Evolutionary conservation across 2,888 invertebrate genomes (phyloP).

Genomic region (Morpho deidamia): DNA sequence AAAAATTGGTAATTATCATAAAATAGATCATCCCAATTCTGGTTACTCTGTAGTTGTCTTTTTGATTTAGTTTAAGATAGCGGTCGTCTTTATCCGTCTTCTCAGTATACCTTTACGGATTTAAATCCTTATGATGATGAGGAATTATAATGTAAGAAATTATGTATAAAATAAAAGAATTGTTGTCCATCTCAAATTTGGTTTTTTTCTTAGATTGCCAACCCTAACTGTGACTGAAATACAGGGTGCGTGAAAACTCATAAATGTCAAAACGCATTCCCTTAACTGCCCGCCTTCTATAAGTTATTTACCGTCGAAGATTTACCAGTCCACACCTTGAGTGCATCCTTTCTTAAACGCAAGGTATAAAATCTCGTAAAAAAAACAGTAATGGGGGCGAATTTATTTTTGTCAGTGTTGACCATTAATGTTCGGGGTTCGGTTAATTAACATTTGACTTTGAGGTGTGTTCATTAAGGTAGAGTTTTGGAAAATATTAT

Average conservation of each 20-base stretch:
- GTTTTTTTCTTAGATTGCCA: background rate
- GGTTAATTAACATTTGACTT: constrained; percentile 17
- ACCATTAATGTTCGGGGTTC: constrained; percentile 24
- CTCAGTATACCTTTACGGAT: too few relatives aligned
- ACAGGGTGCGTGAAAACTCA: constrained; percentile 51
- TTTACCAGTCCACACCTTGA: constrained; percentile 25
- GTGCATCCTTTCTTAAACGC: constrained; percentile 10
- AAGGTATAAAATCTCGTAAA: constrained; percentile 18
- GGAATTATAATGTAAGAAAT: too few relatives aligned
- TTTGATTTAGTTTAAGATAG: too few relatives aligned
- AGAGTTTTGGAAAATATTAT: too few relatives aligned
- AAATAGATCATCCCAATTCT: too few relatives aligned
- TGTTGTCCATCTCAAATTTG: too few relatives aligned
- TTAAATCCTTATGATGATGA: too few relatives aligned
- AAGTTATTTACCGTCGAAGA: constrained; percentile 29
- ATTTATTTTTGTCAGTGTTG: constrained; percentile 25
- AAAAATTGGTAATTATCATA: too few relatives aligned
- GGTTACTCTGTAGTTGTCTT: too few relatives aligned
- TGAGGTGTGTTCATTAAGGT: background rate
- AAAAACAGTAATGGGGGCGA: constrained; percentile 18
- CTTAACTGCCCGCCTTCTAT: constrained; percentile 32
- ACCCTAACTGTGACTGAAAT: constrained; percentile 33
- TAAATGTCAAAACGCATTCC: constrained; percentile 44
- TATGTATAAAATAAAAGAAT: too few relatives aligned
- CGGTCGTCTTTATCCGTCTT: too few relatives aligned